Conservation (phyloP, 1,140 invertebrate species). For the Pseudomyrmex concolor region DNA sequence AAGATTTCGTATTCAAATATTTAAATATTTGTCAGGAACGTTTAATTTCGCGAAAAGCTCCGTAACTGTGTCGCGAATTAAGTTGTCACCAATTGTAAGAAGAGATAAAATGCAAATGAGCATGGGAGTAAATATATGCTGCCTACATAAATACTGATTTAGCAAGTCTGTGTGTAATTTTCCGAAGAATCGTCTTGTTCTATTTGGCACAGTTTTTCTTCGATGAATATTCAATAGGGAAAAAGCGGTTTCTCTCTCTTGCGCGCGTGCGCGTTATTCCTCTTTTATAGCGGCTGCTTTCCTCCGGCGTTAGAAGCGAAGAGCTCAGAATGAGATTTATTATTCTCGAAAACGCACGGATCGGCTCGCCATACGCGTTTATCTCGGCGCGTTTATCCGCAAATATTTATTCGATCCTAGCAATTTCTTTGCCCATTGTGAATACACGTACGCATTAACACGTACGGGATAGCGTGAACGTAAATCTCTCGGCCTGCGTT, state of each 20-base stretch:
- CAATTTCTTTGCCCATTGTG: conserved; percentile 13
- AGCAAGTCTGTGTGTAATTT: background rate
- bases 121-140: conserved; percentile 14
- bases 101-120: conserved; percentile 39
- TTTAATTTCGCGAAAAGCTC: background rate
- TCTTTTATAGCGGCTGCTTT: conserved; percentile 32
- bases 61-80: conserved; percentile 6
- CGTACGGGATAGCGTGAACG: background rate
- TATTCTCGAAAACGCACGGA: conserved; percentile 37
- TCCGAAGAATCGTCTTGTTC: conserved; percentile 22
- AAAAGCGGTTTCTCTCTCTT: conserved; percentile 1
- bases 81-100: conserved; percentile 17
- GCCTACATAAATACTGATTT: conserved; percentile 17
- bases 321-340: conserved; percentile 45
- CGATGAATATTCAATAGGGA: conserved; percentile 47
- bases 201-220: conserved; percentile 45
- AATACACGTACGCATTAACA: conserved; percentile 16
- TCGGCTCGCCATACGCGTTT: conserved; percentile 24
- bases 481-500: conserved; percentile 29
- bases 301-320: background rate
- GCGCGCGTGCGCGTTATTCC: background rate
- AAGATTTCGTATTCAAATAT: conserved; percentile 2
- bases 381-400: conserved; percentile 43
- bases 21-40: background rate
- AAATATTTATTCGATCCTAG: conserved; percentile 36